Percentiles rank a stretch among this genome's conserved stretches.
Conservation (phyloP, 2,888 invertebrate genomes). For the Alloplasta piceator region DNA sequence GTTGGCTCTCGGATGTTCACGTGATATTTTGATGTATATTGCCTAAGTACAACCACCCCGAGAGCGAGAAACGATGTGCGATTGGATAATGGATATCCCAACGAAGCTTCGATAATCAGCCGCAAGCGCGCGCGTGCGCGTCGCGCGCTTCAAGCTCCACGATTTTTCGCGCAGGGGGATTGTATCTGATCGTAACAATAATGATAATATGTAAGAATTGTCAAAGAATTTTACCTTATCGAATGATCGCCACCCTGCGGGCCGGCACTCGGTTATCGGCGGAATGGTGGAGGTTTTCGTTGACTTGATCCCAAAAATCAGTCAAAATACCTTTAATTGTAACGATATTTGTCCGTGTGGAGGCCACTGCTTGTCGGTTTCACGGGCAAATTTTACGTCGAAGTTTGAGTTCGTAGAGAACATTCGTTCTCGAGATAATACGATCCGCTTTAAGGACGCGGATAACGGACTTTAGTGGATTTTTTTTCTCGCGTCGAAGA, state of each 20-base stretch:
- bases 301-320: conserved; percentile 83
- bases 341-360: conserved; percentile 68
- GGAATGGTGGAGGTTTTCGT: conserved; percentile 91
- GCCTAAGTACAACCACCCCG: conserved; percentile 9
- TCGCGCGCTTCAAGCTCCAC: conserved; percentile 26
- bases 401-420: conserved; percentile 71
- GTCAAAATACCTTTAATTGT: conserved; percentile 75
- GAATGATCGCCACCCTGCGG: conserved; percentile 89
- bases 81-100: neutral
- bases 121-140: neutral
- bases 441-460: no score
- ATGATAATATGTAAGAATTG: conserved; percentile 18
- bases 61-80: neutral
- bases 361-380: conserved; percentile 75
- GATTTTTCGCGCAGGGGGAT: neutral
- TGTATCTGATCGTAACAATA: neutral
- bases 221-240: conserved; percentile 77
- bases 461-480: neutral
- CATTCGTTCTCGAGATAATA: conserved; percentile 75
- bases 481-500: neutral
- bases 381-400: conserved; percentile 71
- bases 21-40: conserved; percentile 1
- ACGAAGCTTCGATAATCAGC: no score
- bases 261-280: conserved; percentile 91
- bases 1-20: neutral